These are phyloP conservation scores for Esox masquinongy DNA, from an alignment of 2,797 vertebrate species.

Conservation along the genomic window DNA sequence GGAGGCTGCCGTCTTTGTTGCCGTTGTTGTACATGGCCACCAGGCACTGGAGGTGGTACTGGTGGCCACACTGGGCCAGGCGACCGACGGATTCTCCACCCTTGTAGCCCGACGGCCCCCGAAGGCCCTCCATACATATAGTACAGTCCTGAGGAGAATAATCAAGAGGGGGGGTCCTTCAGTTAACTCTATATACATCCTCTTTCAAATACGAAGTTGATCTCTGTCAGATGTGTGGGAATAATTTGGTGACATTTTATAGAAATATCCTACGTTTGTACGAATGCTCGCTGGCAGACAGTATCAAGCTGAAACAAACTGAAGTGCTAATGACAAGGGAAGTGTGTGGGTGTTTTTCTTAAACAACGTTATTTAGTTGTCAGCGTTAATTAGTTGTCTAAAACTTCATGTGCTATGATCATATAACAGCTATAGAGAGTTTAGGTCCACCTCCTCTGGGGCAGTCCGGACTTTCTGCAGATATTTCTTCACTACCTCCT, in stretches of 20 bases:
- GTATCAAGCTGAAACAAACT: background rate
- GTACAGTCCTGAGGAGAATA: slow-evolving; percentile 82
- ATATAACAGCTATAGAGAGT: background rate
- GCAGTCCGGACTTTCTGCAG: slow-evolving; percentile 91
- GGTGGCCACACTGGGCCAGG: slow-evolving; percentile 84
- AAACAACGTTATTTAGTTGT: background rate
- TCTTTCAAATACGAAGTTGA: background rate
- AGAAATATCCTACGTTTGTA: too few relatives aligned
- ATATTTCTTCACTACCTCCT: slow-evolving; percentile 93
- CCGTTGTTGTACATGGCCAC: slow-evolving; percentile 96
- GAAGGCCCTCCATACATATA: slow-evolving; percentile 91
- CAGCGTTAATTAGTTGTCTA: background rate
- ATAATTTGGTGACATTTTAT: background rate
- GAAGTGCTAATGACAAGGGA: background rate
- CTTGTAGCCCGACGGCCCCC: slow-evolving; percentile 88
- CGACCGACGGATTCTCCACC: slow-evolving; percentile 87
- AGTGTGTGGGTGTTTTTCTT: background rate
- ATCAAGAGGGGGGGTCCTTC: fast-evolving
- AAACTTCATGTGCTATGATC: background rate
- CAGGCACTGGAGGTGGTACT: slow-evolving; percentile 90
- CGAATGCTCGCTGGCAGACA: background rate
- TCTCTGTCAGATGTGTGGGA: background rate
- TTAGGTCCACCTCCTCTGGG: slow-evolving; percentile 82
- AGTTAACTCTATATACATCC: background rate
- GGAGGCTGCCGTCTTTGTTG: slow-evolving; percentile 87